Evolutionary conservation across 2,113 vertebrate genomes (phyloP).

Genomic region (Gasterosteus nipponicus): DNA sequence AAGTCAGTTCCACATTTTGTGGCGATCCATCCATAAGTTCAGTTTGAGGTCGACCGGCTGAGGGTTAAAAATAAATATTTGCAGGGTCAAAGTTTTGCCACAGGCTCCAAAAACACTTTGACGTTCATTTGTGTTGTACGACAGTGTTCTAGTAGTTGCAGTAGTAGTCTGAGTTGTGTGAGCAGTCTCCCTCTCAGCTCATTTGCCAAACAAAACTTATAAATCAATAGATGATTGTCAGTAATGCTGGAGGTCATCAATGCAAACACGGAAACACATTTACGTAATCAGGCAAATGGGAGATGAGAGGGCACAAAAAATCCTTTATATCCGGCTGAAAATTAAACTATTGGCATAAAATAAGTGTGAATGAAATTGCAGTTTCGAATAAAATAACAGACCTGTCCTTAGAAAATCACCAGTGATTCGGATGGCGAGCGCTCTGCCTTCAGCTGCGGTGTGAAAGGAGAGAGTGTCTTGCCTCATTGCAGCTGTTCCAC

Average conservation of each 20-base stretch:
- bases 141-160: constrained; percentile 10
- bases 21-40: background rate
- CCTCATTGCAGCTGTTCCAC: constrained; percentile 67
- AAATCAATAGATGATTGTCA: constrained; percentile 68
- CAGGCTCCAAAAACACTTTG: background rate
- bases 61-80: background rate
- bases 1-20: background rate
- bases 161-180: constrained; percentile 17
- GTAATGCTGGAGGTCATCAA: constrained; percentile 66
- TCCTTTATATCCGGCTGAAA: constrained; percentile 1
- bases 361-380: background rate
- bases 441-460: constrained; percentile 38
- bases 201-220: constrained; percentile 50
- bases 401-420: background rate
- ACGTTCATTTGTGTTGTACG: constrained; percentile 14
- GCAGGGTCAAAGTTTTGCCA: background rate
- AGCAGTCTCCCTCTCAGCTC: constrained; percentile 29
- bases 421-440: constrained; percentile 3
- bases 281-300: constrained; percentile 69
- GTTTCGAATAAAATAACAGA: background rate
- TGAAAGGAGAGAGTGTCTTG: constrained; percentile 29
- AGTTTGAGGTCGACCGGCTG: background rate
- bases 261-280: constrained; percentile 65
- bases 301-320: constrained; percentile 40
- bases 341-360: background rate